Conservation (phyloP, 2,888 invertebrate genomes). For the Coecobrya sp. region DNA sequence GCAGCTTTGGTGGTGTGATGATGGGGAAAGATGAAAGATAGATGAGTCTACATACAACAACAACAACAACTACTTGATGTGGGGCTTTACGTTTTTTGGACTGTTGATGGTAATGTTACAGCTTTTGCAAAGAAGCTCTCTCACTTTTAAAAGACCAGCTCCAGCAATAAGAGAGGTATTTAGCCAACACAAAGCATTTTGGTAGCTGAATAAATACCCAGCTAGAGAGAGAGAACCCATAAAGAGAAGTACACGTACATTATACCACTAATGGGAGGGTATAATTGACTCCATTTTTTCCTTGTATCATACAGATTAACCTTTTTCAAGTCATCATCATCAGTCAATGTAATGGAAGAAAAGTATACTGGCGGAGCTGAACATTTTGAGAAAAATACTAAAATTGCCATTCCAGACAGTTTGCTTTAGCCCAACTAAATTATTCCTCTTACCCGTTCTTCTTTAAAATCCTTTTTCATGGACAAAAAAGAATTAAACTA, state of each 20-base stretch:
- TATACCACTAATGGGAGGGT: slow-evolving; percentile 55
- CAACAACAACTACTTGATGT: not conserved
- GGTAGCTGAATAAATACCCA: not conserved
- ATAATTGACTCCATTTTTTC: slow-evolving; percentile 63
- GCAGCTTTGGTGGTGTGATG: slow-evolving; percentile 39
- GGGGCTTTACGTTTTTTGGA: not conserved
- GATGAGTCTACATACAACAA: slow-evolving; percentile 30
- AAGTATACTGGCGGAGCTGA: not conserved
- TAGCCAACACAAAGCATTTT: slow-evolving; percentile 24
- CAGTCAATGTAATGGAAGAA: slow-evolving; percentile 10
- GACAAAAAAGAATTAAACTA: too few species aligned
- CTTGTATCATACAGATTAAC: slow-evolving; percentile 46
- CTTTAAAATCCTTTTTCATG: too few species aligned
- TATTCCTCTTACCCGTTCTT: too few species aligned
- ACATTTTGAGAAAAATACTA: not conserved
- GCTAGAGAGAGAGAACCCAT: not conserved
- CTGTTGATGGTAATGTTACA: not conserved
- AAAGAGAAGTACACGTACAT: slow-evolving; percentile 35
- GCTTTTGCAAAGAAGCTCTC: not conserved
- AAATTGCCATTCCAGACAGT: not conserved
- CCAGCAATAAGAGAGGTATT: not conserved
- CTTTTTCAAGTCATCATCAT: slow-evolving; percentile 53
- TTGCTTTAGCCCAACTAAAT: too few species aligned
- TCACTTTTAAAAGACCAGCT: not conserved
- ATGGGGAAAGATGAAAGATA: slow-evolving; percentile 70